Conservation (phyloP, 2,113 vertebrate species). For the Marmota monax region DNA sequence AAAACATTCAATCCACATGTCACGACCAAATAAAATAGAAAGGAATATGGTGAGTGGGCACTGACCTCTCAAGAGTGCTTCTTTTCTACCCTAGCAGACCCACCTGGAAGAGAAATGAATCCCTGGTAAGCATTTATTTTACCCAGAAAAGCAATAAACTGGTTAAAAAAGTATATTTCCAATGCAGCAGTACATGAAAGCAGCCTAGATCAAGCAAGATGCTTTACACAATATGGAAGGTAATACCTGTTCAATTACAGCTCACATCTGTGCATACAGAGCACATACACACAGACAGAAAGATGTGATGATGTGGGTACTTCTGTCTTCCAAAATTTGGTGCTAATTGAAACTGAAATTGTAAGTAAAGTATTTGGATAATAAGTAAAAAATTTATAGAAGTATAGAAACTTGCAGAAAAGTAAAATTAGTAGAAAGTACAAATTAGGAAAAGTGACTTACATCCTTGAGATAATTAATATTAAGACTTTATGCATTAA, state of each 20-base stretch:
- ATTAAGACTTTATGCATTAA: not conserved
- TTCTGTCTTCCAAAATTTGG: not conserved
- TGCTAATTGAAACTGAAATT: conserved; percentile 14
- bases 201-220: not conserved
- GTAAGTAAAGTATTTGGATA: not conserved
- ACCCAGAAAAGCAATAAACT: conserved; percentile 65
- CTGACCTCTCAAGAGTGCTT: conserved; percentile 50
- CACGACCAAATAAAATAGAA: conserved; percentile 71
- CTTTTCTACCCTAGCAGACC: conserved; percentile 43
- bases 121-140: conserved; percentile 11
- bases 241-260: not conserved
- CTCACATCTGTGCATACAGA: not conserved
- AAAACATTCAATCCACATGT: conserved; percentile 70
- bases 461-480: not conserved
- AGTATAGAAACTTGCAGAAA: not conserved
- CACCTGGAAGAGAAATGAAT: conserved; percentile 20
- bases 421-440: not conserved
- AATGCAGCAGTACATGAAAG: not conserved
- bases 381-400: not conserved
- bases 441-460: not conserved
- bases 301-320: not conserved
- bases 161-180: conserved; percentile 48
- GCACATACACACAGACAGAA: rapidly evolving
- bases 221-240: not conserved
- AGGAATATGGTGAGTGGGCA: not conserved